Percentiles rank a stretch among this genome's conserved stretches.
phyloP scores from a whole-genome alignment of 2,113 vertebrate genomes.

The Struthio camelus region DNA sequence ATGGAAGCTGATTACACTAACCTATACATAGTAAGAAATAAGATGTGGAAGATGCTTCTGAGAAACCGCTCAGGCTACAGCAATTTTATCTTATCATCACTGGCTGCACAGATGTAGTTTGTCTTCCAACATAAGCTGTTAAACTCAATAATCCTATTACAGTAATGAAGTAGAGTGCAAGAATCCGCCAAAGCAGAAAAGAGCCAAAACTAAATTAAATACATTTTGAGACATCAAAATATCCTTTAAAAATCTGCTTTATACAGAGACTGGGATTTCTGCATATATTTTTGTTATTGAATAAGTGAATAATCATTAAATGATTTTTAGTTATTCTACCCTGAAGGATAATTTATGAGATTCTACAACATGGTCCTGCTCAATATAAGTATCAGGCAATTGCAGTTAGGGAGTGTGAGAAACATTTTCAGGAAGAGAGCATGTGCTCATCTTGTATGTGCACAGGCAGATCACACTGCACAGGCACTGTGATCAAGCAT shows the following conservation, averaged over 20 bases:
- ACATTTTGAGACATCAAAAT: background rate
- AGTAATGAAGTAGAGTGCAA: background rate
- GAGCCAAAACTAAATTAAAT: background rate
- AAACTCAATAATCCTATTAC: slow-evolving; percentile 10
- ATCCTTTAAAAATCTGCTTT: slow-evolving; percentile 7
- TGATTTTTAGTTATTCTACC: background rate
- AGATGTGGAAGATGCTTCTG: background rate
- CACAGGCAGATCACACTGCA: background rate
- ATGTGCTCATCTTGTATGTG: background rate
- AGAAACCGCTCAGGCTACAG: background rate
- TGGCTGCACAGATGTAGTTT: background rate
- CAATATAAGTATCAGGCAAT: background rate
- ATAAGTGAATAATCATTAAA: background rate
- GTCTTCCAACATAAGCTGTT: background rate
- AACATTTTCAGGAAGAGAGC: background rate
- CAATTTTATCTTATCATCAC: background rate
- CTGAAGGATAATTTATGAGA: background rate
- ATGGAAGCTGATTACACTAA: background rate
- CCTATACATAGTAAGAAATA: background rate
- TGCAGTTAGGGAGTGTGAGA: background rate
- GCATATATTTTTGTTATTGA: slow-evolving; percentile 3
- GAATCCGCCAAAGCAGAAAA: background rate
- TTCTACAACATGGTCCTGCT: background rate
- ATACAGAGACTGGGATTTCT: background rate
- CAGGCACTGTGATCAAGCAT: background rate